phyloP scores from a whole-genome alignment of 2,797 vertebrate species.

The Sphaeramia orbicularis region DNA sequence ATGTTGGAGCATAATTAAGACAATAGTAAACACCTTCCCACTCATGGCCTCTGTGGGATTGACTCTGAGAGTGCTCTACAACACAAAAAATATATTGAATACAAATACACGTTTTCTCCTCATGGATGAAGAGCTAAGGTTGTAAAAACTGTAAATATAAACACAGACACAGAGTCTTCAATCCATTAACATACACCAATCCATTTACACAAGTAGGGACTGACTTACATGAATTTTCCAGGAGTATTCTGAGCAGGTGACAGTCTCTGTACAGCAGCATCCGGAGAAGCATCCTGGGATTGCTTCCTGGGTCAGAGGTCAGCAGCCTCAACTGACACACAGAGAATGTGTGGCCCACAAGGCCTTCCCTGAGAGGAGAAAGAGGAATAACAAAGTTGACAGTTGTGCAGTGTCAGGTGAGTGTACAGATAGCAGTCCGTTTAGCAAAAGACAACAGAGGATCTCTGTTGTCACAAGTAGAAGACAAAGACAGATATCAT shows the following conservation, averaged over 20 bases:
- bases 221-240: conserved; percentile 91
- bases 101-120: neutral
- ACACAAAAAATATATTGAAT: conserved; percentile 24
- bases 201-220: neutral
- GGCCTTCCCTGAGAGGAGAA: conserved; percentile 86
- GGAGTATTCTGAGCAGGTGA: conserved; percentile 89
- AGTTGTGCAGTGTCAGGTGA: conserved; percentile 90
- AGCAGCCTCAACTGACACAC: conserved; percentile 91
- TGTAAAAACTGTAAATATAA: neutral
- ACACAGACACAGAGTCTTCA: neutral
- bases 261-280: conserved; percentile 89
- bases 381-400: conserved; percentile 79
- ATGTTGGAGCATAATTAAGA: conserved; percentile 62
- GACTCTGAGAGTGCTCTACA: neutral
- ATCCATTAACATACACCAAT: conserved; percentile 10
- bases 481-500: conserved; percentile 55
- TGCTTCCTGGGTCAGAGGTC: conserved; percentile 90
- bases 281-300: conserved; percentile 90
- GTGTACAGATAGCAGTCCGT: conserved; percentile 69
- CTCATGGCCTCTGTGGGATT: conserved; percentile 12
- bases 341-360: conserved; percentile 82
- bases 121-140: conserved; percentile 9
- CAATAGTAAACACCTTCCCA: conserved; percentile 61
- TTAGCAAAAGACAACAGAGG: conserved; percentile 62
- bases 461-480: conserved; percentile 34